These are phyloP conservation scores for Blastobasis adustella DNA, from an alignment of 2,888 invertebrate genomes.

Conservation along the genomic window DNA sequence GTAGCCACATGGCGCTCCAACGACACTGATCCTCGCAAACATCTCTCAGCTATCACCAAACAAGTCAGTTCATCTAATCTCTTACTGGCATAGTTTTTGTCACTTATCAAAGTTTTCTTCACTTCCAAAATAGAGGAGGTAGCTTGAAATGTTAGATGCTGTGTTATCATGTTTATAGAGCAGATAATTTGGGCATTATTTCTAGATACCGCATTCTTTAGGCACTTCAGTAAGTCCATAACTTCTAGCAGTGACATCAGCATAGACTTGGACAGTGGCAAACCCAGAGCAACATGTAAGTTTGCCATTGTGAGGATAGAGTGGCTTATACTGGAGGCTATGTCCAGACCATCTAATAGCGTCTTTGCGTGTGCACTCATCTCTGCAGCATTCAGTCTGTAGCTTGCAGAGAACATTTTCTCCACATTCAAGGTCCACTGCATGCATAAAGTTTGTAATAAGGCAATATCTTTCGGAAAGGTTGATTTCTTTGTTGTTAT, in stretches of 20 bases:
- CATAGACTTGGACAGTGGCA: conserved; percentile 85
- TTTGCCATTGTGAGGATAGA: conserved; percentile 74
- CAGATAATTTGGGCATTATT: conserved; percentile 82
- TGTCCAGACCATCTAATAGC: conserved; percentile 76
- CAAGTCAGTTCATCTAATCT: conserved; percentile 83
- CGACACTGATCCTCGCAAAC: conserved; percentile 78
- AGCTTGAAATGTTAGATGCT: conserved; percentile 86
- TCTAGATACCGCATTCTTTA: conserved; percentile 81
- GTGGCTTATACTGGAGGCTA: conserved; percentile 78
- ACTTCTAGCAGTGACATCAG: conserved; percentile 86
- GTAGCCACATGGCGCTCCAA: conserved; percentile 78
- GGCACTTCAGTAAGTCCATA: conserved; percentile 85
- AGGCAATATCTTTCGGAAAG: conserved; percentile 77
- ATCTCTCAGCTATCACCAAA: conserved; percentile 82
- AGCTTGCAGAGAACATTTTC: conserved; percentile 47
- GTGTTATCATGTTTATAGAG: conserved; percentile 83
- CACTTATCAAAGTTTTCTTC: conserved; percentile 79
- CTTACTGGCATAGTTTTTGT: conserved; percentile 78
- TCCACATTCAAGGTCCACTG: conserved; percentile 59
- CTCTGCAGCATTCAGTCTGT: conserved; percentile 57
- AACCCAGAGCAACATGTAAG: conserved; percentile 80
- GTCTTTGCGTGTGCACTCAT: conserved; percentile 59
- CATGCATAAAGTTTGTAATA: conserved; percentile 40
- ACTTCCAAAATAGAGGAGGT: conserved; percentile 79
- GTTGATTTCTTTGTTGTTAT: conserved; percentile 73